Percentiles rank a stretch among this genome's conserved stretches.
Evolutionary conservation across 2,113 vertebrate species (phyloP).

Genomic region (Collichthys lucidus): DNA sequence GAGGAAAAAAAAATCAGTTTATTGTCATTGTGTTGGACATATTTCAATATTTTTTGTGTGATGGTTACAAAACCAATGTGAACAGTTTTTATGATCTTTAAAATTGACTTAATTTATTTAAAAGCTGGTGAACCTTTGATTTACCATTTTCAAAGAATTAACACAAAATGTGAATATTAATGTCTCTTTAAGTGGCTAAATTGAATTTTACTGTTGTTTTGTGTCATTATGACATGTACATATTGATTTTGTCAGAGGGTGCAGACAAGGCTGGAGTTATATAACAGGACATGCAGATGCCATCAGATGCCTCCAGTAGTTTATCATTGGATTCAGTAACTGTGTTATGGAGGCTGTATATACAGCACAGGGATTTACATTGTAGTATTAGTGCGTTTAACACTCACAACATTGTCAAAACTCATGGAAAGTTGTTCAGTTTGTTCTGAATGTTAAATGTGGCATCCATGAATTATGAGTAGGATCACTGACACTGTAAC

Average conservation of each 20-base stretch:
- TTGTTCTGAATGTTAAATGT: conserved; percentile 55
- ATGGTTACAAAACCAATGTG: conserved; percentile 63
- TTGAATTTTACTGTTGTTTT: conserved; percentile 74
- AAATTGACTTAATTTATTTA: conserved; percentile 49
- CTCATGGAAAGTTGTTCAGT: conserved; percentile 47
- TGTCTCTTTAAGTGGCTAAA: conserved; percentile 66
- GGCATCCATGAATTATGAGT: conserved; percentile 45
- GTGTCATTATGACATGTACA: conserved; percentile 72
- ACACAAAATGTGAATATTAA: conserved; percentile 71
- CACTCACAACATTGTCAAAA: conserved; percentile 51
- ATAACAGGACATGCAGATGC: conserved; percentile 22
- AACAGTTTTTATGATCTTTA: conserved; percentile 70
- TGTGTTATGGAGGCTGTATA: conserved; percentile 61
- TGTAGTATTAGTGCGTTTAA: conserved; percentile 63
- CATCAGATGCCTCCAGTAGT: conserved; percentile 56
- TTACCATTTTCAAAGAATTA: conserved; percentile 61
- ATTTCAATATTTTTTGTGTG: conserved; percentile 82
- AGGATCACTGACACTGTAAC: conserved; percentile 36
- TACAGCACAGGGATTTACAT: conserved; percentile 56
- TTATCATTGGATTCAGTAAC: conserved; percentile 59
- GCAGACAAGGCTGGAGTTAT: conserved; percentile 18
- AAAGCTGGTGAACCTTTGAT: conserved; percentile 57
- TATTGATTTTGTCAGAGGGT: conserved; percentile 70
- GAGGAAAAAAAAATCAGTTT: conserved; percentile 60
- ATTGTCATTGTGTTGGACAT: conserved; percentile 79